Evolutionary conservation across 2,797 vertebrate species (phyloP), one percentile per base, ranked within the genome.

Genomic region (Bradypus variegatus): DNA sequence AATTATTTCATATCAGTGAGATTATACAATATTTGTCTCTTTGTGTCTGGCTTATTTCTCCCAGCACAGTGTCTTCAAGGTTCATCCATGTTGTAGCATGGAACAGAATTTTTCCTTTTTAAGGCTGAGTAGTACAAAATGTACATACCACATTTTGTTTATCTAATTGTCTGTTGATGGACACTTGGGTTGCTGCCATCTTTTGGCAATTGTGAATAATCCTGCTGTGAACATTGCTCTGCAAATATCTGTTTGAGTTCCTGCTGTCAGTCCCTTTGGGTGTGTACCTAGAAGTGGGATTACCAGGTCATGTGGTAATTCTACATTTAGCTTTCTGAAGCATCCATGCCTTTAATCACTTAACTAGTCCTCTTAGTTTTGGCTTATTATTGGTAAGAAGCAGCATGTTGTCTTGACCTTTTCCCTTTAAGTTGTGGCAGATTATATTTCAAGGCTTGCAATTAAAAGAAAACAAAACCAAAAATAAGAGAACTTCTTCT

Each of bases 381-480:
- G 53, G 72, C 73, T n/a, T 27, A n/a, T 84, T 81, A 36, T 29
- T 36, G 55, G 36, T n/a, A 89, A 55, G 2, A 78, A 90, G 50
- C 31, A 86, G 55, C 53, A 69, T 69, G n/a, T 50, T 72, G 89
- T 91, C 80, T 62, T 64, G 18, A 64, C 55, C 16, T 89, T 92
- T 53, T 1, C 21, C 9, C 16, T 3, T 79, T 67, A 70, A 65
- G 55, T 62, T 79, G 79, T 55, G 72, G 21, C 78, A 73, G 31
- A 85, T 86, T 86, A 4, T 81, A 86, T 80, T 89, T 86, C 64
- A 60, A 94, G 93, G n/a, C 60, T 87, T 76, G 3, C 9, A 50
- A 21, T 75, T 15, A 36, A 48, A 33, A 41, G 7, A 55, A 14
- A 36, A 27, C 8, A 27, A 27, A 36, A 15, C 31, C 19, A 14